phyloP scores from a whole-genome alignment of 2,113 vertebrate species.

The Nematolebias whitei region DNA sequence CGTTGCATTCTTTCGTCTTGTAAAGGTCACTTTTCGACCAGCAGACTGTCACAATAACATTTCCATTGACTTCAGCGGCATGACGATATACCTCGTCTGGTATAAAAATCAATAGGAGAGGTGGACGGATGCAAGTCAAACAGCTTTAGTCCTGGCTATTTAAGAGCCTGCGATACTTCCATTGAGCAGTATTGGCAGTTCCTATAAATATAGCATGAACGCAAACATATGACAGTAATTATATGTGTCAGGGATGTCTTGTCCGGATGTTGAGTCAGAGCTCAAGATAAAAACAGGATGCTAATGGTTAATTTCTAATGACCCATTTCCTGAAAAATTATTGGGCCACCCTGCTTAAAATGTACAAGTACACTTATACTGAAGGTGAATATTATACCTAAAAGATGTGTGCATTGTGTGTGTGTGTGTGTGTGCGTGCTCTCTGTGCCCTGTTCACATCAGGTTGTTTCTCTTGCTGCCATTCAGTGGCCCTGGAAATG shows the following conservation, averaged over 20 bases:
- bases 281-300: constrained; percentile 57
- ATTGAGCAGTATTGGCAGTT: constrained; percentile 20
- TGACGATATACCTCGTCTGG: constrained; percentile 34
- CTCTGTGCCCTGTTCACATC: constrained; percentile 34
- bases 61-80: constrained; percentile 37
- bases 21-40: constrained; percentile 51
- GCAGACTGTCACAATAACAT: constrained; percentile 48
- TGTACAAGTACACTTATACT: constrained; percentile 46
- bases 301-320: constrained; percentile 65
- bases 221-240: constrained; percentile 74
- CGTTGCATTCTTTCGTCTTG: neutral
- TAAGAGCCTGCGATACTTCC: constrained; percentile 27
- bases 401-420: constrained; percentile 11
- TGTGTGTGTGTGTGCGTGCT: constrained; percentile 15
- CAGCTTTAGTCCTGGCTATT: constrained; percentile 30
- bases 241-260: constrained; percentile 47
- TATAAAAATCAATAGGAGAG: constrained; percentile 62
- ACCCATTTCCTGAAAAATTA: constrained; percentile 65
- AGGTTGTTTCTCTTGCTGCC: constrained; percentile 55
- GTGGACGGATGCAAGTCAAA: constrained; percentile 54
- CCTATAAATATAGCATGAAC: constrained; percentile 61
- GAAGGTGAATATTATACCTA: constrained; percentile 35
- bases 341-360: constrained; percentile 53
- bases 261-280: constrained; percentile 60
- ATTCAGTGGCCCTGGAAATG: constrained; percentile 64